A percentile compares a stretch with the other conserved stretches of the same genome.
These are phyloP conservation scores for Protobothrops flavoviridis DNA, from an alignment of 2,113 vertebrate genomes.

Conservation along the genomic window DNA sequence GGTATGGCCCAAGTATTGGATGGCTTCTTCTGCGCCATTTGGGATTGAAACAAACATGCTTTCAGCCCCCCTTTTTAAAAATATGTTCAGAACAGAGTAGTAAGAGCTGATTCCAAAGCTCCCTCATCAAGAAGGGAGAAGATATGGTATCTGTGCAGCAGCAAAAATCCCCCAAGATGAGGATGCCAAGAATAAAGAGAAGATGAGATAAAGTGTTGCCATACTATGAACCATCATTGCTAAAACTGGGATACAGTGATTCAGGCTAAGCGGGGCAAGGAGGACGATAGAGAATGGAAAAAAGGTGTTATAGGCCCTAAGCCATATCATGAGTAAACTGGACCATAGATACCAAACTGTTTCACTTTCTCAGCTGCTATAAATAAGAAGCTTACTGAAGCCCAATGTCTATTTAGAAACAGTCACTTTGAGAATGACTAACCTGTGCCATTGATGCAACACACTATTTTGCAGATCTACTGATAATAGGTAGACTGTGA, in stretches of 20 bases:
- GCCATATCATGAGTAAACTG: not conserved
- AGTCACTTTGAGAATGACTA: not conserved
- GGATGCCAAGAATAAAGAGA: not conserved
- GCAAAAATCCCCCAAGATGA: not conserved
- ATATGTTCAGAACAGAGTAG: not conserved
- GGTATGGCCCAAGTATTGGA: not conserved
- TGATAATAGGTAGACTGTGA: not conserved
- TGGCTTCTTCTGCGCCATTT: not conserved
- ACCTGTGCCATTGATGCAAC: not conserved
- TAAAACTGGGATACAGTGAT: not conserved
- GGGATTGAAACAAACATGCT: not conserved
- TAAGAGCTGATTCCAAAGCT: not conserved
- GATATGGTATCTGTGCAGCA: not conserved
- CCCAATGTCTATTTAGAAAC: not conserved
- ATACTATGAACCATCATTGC: not conserved
- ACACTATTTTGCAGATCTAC: not conserved
- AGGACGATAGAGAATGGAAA: not conserved
- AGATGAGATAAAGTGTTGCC: not conserved
- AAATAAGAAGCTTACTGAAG: not conserved
- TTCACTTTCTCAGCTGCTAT: not conserved
- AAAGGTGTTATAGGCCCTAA: not conserved
- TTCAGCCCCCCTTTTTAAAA: not conserved
- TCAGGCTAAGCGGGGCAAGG: not conserved
- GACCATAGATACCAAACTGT: not conserved
- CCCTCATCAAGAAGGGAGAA: not conserved